These are phyloP conservation scores for Caenorhabditis japonica DNA, from an alignment of 2,888 invertebrate genomes.

Conservation along the genomic window DNA sequence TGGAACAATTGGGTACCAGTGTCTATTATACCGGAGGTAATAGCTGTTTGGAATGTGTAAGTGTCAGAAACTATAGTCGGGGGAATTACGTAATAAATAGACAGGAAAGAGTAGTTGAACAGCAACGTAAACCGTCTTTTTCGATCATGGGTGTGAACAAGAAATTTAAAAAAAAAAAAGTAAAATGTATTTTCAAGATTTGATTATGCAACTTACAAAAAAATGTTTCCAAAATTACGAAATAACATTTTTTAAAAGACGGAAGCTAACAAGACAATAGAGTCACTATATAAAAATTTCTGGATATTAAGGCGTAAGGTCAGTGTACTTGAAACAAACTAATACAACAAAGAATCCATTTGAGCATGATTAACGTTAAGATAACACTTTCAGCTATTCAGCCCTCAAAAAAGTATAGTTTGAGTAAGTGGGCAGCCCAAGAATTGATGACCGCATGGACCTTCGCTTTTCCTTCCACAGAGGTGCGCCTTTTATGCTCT, in stretches of 20 bases:
- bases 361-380: conserved; percentile 36
- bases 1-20: conserved; percentile 49
- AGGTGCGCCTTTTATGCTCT: conserved; percentile 52
- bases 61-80: conserved; percentile 50
- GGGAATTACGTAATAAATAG: too few species aligned
- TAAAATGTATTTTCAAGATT: too few species aligned
- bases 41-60: conserved; percentile 48
- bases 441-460: conserved; percentile 51
- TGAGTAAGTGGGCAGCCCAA: conserved; percentile 49
- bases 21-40: conserved; percentile 37
- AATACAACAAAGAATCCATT: conserved; percentile 29
- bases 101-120: too few species aligned
- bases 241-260: too few species aligned
- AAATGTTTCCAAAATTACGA: too few species aligned
- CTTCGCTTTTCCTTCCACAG: conserved; percentile 41
- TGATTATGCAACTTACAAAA: too few species aligned
- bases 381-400: conserved; percentile 27
- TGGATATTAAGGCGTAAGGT: conserved; percentile 1
- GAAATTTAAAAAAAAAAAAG: too few species aligned
- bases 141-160: conserved; percentile 15
- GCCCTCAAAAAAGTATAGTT: conserved; percentile 44
- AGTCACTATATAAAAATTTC: neutral
- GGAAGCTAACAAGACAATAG: too few species aligned
- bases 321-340: conserved; percentile 30
- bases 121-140: too few species aligned